Conservation (phyloP, 30 jellyfish, hydroid and myxozoan species). For the Aurelia sp. region DNA sequence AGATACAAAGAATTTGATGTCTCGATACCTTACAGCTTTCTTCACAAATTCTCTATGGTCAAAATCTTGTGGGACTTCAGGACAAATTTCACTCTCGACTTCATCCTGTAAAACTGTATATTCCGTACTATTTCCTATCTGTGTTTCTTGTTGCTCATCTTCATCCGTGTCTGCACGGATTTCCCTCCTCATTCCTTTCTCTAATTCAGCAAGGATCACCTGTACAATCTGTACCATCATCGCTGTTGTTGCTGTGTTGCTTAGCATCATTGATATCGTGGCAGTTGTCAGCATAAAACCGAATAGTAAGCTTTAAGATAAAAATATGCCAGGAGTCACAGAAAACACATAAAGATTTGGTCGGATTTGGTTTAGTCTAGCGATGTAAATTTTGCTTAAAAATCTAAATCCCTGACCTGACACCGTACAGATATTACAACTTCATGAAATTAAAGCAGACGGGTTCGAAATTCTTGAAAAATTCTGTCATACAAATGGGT, state of each 20-base stretch:
- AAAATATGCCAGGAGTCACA: not conserved
- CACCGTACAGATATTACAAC: too few relatives aligned
- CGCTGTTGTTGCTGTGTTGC: slow-evolving; percentile 94
- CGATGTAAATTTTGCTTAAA: too few relatives aligned
- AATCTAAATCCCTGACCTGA: too few relatives aligned
- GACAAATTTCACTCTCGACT: too few relatives aligned
- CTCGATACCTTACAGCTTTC: too few relatives aligned
- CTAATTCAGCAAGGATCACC: slow-evolving; percentile 70
- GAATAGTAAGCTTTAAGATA: slow-evolving; percentile 58
- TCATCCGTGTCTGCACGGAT: not conserved
- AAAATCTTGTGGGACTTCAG: too few relatives aligned
- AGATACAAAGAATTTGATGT: too few relatives aligned
- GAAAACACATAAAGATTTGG: not conserved
- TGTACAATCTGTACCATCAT: slow-evolving; percentile 86
- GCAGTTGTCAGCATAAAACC: slow-evolving; percentile 92
- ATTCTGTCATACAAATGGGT: too few relatives aligned
- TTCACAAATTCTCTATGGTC: too few relatives aligned
- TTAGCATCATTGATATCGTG: slow-evolving; percentile 79
- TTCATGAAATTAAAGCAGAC: too few relatives aligned
- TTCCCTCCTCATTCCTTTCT: slow-evolving; percentile 33
- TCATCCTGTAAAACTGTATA: too few relatives aligned
- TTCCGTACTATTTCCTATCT: not conserved
- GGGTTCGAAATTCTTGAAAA: too few relatives aligned
- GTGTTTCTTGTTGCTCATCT: not conserved
- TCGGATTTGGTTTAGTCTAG: not conserved